Evolutionary conservation across 1,140 invertebrate genomes (phyloP), one percentile per base, ranked within the genome.

Genomic region (Drosophila tani): DNA sequence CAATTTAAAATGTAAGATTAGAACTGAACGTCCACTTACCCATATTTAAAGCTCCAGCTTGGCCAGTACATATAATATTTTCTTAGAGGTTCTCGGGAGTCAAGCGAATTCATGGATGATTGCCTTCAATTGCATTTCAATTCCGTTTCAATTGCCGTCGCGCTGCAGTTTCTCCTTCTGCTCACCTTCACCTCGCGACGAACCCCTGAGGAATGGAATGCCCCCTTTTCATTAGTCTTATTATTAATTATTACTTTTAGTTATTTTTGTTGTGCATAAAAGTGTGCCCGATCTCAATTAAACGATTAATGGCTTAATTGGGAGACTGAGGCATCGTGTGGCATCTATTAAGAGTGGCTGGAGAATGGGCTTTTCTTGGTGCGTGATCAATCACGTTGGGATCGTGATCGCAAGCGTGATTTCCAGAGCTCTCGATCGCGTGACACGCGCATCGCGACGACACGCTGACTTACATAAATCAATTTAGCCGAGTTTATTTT

Each of bases 401-500:
- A 55, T 55, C 19, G 51, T 55, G 19, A 60, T 73, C 46, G 29
- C 29, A 11, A 35, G 32, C 32, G 50, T 59, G 68, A 74, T 73
- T 60, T 73, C 55, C 32, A 38, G 38, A 41, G 60, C 58, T 27
- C 66, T 41, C 21, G 53, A 59, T 73, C 43, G 45, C 66, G 68
- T 73, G 68, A 60, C 68, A 74, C 46, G 69, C 45, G 78, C 78
- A 56, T 50, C 53, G 62, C 40, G n/a, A 29, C 51, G 51, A 21
- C 51, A 55, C 32, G 53, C 38, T 56, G 45, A 60, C 84, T 87
- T 87, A 88, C 84, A 88, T 83, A 81, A 87, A 87, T 87, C 80
- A 88, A 87, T 88, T 87, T 81, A 78, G 67, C 71, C 79, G 73
- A 79, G 80, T 75, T 83, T 88, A 87, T 75, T 87, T 88, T 75